These are phyloP conservation scores for Notodonta ziczac DNA, from an alignment of 2,888 invertebrate genomes.

Conservation along the genomic window DNA sequence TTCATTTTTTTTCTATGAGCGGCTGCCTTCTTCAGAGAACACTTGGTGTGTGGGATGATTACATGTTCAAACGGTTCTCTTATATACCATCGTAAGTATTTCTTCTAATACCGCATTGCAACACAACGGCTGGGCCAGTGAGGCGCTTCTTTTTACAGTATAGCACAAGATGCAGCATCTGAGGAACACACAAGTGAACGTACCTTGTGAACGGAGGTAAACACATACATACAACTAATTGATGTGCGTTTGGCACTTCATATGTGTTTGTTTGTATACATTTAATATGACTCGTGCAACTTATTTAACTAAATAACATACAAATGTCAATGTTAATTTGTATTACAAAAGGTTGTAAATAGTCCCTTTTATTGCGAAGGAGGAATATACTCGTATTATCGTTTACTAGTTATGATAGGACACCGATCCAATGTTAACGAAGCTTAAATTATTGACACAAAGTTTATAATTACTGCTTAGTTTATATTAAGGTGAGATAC, in stretches of 20 bases:
- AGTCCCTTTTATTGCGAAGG: constrained; percentile 42
- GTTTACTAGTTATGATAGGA: not conserved
- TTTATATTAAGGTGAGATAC: not conserved
- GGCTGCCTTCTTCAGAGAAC: constrained; percentile 64
- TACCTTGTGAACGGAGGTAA: constrained; percentile 26
- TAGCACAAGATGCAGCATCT: constrained; percentile 53
- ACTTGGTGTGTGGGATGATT: constrained; percentile 72
- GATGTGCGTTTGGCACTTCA: constrained; percentile 28
- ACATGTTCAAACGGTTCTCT: constrained; percentile 70
- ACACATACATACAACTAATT: constrained; percentile 27
- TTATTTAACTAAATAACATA: constrained; percentile 60
- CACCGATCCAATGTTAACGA: not conserved
- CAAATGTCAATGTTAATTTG: constrained; percentile 74
- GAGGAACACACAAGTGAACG: constrained; percentile 38
- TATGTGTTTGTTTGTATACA: constrained; percentile 59
- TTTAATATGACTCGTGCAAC: constrained; percentile 57
- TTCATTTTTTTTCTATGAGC: constrained; percentile 69
- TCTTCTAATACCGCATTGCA: constrained; percentile 76
- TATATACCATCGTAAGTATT: constrained; percentile 73
- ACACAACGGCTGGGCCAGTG: constrained; percentile 56
- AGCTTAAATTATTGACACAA: not conserved
- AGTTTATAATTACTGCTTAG: not conserved
- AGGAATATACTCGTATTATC: constrained; percentile 4
- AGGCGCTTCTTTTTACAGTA: constrained; percentile 56
- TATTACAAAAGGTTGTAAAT: constrained; percentile 60